Conservation (phyloP, 2,888 invertebrate genomes). For the Sinohyriopsis cumingii region DNA sequence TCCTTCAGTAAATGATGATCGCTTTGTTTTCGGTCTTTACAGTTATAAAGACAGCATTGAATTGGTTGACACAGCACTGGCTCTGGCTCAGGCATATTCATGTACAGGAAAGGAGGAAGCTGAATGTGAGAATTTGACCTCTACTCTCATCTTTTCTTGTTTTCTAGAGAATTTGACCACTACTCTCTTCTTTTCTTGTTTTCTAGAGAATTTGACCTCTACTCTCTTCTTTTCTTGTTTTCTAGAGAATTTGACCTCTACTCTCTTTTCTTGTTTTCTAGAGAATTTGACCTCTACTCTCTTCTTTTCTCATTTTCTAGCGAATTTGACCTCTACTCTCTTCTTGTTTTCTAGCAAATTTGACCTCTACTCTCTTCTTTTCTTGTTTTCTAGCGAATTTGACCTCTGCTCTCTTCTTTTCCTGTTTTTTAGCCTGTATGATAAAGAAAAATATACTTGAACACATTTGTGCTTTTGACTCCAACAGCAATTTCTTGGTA, state of each 20-base stretch:
- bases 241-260: conserved; percentile 8
- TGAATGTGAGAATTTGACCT: conserved; percentile 54
- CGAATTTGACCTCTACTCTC: conserved; percentile 3
- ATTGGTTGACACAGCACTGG: conserved; percentile 66
- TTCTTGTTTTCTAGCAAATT: neutral
- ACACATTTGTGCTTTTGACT: too few relatives aligned
- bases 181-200: neutral
- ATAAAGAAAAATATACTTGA: neutral
- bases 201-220: conserved; percentile 9
- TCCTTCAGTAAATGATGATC: conserved; percentile 4
- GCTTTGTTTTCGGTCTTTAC: conserved; percentile 9
- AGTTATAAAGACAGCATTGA: conserved; percentile 65
- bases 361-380: neutral
- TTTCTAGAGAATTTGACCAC: conserved; percentile 6
- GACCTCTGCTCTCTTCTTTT: neutral
- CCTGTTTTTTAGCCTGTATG: neutral
- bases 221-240: neutral
- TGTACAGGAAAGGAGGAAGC: conserved; percentile 64
- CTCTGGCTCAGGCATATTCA: conserved; percentile 67
- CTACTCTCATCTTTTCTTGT: neutral
- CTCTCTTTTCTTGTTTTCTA: neutral
- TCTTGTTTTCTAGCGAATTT: conserved; percentile 3
- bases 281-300: conserved; percentile 7
- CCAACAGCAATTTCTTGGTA: too few relatives aligned
- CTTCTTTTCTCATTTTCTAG: neutral